Evolutionary conservation across 2,113 vertebrate genomes (phyloP).

Genomic region (Brachionichthys hirsutus): DNA sequence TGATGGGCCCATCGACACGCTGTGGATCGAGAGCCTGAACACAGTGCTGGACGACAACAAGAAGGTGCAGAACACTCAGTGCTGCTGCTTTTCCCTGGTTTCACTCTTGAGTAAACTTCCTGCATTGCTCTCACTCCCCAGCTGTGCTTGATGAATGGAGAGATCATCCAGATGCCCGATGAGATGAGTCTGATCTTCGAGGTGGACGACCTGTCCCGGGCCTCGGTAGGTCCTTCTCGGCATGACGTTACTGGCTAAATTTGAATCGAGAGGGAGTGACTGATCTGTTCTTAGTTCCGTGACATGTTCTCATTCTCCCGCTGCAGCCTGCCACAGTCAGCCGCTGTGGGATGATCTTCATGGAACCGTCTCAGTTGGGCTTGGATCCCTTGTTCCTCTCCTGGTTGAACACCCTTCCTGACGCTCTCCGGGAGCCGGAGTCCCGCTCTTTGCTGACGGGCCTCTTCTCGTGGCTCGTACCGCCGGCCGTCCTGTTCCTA

Average conservation of each 20-base stretch:
- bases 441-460: constrained; percentile 69
- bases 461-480: constrained; percentile 88
- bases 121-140: constrained; percentile 42
- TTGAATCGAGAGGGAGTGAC: too few relatives aligned
- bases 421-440: constrained; percentile 78
- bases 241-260: not conserved
- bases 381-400: constrained; percentile 91
- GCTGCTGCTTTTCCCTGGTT: too few relatives aligned
- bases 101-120: not conserved
- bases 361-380: constrained; percentile 90
- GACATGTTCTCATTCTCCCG: too few relatives aligned
- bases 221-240: constrained; percentile 86
- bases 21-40: constrained; percentile 99
- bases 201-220: constrained; percentile 88
- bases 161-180: constrained; percentile 94
- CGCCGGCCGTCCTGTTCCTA: constrained; percentile 88
- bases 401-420: constrained; percentile 85
- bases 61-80: constrained; percentile 79
- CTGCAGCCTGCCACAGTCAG: constrained; percentile 8
- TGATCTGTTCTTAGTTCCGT: too few relatives aligned
- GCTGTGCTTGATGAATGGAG: constrained; percentile 95
- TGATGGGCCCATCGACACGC: constrained; percentile 94
- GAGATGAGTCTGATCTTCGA: constrained; percentile 97
- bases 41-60: constrained; percentile 96
- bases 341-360: constrained; percentile 97